Evolutionary conservation across 2,888 invertebrate genomes (phyloP).

Genomic region (Atrina japonica): DNA sequence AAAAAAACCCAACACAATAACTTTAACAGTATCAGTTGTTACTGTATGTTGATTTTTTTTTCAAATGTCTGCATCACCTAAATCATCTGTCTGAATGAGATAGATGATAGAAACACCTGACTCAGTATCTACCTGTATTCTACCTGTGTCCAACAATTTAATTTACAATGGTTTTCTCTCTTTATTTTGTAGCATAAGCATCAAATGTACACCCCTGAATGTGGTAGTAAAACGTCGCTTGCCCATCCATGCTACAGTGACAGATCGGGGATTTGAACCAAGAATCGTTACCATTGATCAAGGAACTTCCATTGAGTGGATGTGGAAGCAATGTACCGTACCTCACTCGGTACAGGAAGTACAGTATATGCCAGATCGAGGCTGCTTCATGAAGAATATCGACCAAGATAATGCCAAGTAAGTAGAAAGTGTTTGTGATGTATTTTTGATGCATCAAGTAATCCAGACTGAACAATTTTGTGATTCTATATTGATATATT

Average conservation of each 20-base stretch:
- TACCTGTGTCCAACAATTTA: background rate
- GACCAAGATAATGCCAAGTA: constrained; percentile 47
- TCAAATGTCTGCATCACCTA: too few species aligned
- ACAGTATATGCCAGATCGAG: constrained; percentile 62
- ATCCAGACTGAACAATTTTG: too few species aligned
- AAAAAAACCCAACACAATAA: too few species aligned
- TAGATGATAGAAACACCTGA: too few species aligned
- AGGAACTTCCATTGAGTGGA: constrained; percentile 78
- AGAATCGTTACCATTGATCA: constrained; percentile 78
- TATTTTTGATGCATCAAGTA: background rate
- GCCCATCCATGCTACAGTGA: constrained; percentile 72
- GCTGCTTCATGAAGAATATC: constrained; percentile 60
- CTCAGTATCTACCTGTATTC: too few species aligned
- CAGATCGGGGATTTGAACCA: constrained; percentile 79
- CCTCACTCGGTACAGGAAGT: constrained; percentile 75
- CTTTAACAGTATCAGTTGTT: too few species aligned
- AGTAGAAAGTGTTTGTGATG: background rate
- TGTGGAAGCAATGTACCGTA: constrained; percentile 74
- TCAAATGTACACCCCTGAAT: constrained; percentile 76
- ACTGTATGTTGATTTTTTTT: too few species aligned
- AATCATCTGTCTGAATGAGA: too few species aligned
- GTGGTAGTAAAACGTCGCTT: constrained; percentile 73
- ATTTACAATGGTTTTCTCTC: background rate
- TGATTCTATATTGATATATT: too few species aligned
- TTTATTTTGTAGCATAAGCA: constrained; percentile 67